These are phyloP conservation scores for Chondrilla cf. caribensis DNA, from an alignment of 37 sponge, comb jelly and placozoan species.

Conservation along the genomic window DNA sequence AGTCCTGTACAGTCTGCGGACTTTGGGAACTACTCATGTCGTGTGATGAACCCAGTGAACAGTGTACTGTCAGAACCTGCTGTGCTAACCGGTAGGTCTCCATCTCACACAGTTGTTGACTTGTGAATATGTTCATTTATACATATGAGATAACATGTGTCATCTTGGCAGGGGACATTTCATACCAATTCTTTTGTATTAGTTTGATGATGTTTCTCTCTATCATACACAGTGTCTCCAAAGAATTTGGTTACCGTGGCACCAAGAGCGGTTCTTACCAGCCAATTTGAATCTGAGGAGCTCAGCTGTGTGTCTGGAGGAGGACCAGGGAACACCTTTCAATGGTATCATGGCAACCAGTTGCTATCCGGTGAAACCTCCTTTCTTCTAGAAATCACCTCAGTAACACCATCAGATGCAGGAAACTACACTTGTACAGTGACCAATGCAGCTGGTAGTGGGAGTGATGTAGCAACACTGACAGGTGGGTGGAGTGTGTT, in stretches of 20 bases:
- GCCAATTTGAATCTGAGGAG: not conserved
- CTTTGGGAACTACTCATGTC: not conserved
- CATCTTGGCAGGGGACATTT: too few species aligned
- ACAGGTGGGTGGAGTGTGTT: not conserved
- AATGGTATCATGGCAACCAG: constrained; percentile 38
- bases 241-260: not conserved
- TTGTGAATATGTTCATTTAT: too few species aligned
- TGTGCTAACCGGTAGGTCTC: constrained; percentile 1
- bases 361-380: not conserved
- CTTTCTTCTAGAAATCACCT: not conserved
- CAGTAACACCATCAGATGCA: constrained; percentile 24
- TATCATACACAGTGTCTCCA: not conserved
- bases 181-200: too few species aligned
- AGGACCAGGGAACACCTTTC: constrained; percentile 34
- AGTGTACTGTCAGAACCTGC: not conserved
- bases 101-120: too few species aligned
- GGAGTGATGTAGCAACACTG: not conserved
- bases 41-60: not conserved
- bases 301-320: constrained; percentile 51
- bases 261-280: not conserved
- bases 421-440: constrained; percentile 63
- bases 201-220: too few species aligned
- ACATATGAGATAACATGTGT: too few species aligned
- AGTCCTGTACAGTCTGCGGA: not conserved
- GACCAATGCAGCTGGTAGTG: constrained; percentile 56